Conservation (phyloP, 1,140 invertebrate genomes). For the Sipha flava region DNA sequence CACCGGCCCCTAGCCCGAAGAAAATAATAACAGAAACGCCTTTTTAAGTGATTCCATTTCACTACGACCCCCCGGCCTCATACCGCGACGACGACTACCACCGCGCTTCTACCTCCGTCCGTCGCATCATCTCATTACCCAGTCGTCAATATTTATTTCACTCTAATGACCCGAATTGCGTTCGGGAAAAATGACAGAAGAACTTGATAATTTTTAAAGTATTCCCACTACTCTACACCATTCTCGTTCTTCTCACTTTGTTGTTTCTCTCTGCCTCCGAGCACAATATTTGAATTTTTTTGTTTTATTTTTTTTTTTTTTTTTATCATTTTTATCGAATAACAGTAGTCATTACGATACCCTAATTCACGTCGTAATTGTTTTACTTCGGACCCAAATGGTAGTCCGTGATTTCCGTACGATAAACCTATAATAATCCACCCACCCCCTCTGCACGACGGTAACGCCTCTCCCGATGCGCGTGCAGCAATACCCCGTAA, state of each 20-base stretch:
- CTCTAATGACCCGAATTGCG: conserved; percentile 10
- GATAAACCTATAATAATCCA: conserved; percentile 1
- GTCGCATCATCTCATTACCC: conserved; percentile 10
- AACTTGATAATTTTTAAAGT: background rate
- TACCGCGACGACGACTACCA: background rate
- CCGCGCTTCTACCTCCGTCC: background rate
- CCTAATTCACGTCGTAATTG: background rate
- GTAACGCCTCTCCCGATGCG: background rate
- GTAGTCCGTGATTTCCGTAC: background rate
- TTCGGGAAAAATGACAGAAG: background rate
- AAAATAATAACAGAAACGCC: conserved; percentile 16
- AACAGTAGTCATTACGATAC: conserved; percentile 1
- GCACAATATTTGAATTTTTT: background rate
- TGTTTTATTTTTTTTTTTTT: background rate
- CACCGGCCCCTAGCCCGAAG: background rate
- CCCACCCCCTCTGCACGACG: too few relatives aligned
- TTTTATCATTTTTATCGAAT: background rate
- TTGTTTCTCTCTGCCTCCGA: background rate
- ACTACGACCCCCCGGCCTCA: background rate
- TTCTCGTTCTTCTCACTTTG: too few relatives aligned
- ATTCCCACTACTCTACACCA: too few relatives aligned
- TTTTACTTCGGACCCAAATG: background rate
- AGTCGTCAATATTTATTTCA: conserved; percentile 12
- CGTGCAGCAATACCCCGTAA: background rate
- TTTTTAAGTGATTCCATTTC: conserved; percentile 27